A percentile compares a stretch with the other conserved stretches of the same genome.
phyloP scores from a whole-genome alignment of 2,113 vertebrate species.

The Physeter macrocephalus region DNA sequence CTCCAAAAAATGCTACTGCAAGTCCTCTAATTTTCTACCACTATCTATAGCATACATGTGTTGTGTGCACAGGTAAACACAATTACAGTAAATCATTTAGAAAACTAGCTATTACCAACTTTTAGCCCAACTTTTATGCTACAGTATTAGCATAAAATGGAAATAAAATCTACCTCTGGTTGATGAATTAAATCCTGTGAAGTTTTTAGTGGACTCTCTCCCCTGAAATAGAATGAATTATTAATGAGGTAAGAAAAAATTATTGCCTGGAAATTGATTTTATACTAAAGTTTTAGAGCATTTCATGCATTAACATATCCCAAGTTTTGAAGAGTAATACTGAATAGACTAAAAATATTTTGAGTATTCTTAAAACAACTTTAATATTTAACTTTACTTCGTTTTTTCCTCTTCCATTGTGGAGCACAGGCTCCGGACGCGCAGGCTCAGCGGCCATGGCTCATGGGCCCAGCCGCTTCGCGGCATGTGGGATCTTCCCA shows the following conservation, averaged over 20 bases:
- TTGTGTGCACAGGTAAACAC: background rate
- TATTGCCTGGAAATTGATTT: background rate
- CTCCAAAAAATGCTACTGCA: background rate
- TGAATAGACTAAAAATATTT: background rate
- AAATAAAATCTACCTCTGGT: constrained; percentile 86
- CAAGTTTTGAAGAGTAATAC: constrained; percentile 5
- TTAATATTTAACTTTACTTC: constrained; percentile 9
- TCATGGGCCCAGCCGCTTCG: no score
- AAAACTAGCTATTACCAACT: background rate
- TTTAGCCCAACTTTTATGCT: background rate
- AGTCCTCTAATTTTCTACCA: background rate
- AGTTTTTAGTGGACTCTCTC: constrained; percentile 95
- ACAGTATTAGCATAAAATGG: background rate
- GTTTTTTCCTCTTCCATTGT: no score
- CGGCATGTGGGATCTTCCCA: no score
- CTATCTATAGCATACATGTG: background rate
- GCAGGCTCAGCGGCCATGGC: no score
- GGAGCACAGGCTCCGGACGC: no score
- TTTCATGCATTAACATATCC: background rate
- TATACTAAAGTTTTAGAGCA: constrained; percentile 7
- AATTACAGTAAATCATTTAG: background rate
- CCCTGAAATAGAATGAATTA: constrained; percentile 81
- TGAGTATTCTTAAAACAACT: constrained; percentile 23
- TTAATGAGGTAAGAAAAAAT: constrained; percentile 27
- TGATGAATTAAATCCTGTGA: constrained; percentile 95